Base-by-base conservation (phyloP, 2,113 vertebrate species). In the Phalacrocorax carbo region DNA sequence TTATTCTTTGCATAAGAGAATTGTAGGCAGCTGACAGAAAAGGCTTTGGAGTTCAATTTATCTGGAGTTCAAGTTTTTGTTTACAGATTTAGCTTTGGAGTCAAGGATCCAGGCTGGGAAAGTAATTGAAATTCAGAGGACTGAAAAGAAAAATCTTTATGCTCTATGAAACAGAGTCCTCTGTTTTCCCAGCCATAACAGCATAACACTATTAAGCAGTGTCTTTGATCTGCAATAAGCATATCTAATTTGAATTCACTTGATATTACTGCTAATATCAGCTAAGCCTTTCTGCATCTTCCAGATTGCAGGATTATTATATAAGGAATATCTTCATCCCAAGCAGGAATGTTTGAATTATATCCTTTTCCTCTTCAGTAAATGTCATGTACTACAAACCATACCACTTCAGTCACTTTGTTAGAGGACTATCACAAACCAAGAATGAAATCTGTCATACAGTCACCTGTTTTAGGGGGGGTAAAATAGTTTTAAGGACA, bases 171-270 rank as follows among this genome's bases (percentile, higher is more conserved):
- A 91, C 6, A 71, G 25, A 64, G 18, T 72, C 57, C 38, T 94
- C 83, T 76, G 42, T 64, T 88, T 82, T 93, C 64, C 40, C 44
- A 68, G 13, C 44, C 48, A 68, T 93, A 86, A 83, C 66, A 82
- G 27, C 44, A 10, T 23, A 25, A 64, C 26, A 54, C 48, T 85
- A 58, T 85, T 91, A 95, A 96, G 60, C 42, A 73, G 32, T 32
- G 66, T 66, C 51, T 96, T 97, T 97, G 84, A 95, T 94, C 86
- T 76, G 58, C 69, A 94, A 91, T 93, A 93, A 94, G 78, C 66
- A 86, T 70, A 66, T 77, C 86, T 94, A 91, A 96, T 94, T 96
- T 90, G 48, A 95, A 95, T 97, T 95, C 89, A 89, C 78, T 96
- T 95, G 66, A 58, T 96, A 58, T 84, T 86, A 49, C 78, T 77